These are phyloP conservation scores for Eledone cirrhosa DNA, from an alignment of 2,888 invertebrate genomes.

Conservation along the genomic window DNA sequence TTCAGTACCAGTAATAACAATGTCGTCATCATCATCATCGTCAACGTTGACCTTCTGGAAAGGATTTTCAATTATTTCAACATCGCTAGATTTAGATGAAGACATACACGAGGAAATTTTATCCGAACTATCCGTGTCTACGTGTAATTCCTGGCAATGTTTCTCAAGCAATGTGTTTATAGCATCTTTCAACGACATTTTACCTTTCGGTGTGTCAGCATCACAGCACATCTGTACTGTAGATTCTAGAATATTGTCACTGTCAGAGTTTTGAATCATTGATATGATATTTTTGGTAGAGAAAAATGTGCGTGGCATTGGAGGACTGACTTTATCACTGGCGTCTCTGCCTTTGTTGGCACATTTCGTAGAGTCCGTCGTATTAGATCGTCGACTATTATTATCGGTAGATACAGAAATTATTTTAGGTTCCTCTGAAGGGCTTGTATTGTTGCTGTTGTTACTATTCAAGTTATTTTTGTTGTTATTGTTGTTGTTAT, in stretches of 20 bases:
- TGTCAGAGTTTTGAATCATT: conserved; percentile 3
- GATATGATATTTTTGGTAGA: conserved; percentile 9
- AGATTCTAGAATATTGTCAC: conserved; percentile 4
- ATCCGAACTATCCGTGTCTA: conserved; percentile 4
- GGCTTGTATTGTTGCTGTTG: neutral
- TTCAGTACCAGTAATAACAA: no score
- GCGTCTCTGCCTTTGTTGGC: neutral
- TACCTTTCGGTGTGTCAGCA: neutral
- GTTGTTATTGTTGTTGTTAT: neutral
- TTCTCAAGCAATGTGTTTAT: conserved; percentile 19
- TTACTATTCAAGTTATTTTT: neutral
- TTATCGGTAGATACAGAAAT: neutral
- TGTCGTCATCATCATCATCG: no score
- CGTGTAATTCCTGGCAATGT: conserved; percentile 19
- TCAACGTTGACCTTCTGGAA: neutral
- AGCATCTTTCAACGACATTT: conserved; percentile 21
- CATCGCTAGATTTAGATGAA: conserved; percentile 22
- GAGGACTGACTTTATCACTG: conserved; percentile 9
- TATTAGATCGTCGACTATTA: neutral
- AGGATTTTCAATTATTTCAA: neutral
- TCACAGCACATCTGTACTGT: conserved; percentile 9
- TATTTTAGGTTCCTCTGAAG: neutral
- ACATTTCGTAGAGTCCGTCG: neutral
- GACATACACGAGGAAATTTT: neutral
- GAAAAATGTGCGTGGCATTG: conserved; percentile 22